Evolutionary conservation across 2,113 vertebrate species (phyloP), one percentile per base, ranked within the genome.

Genomic region (Indicator maculatus): DNA sequence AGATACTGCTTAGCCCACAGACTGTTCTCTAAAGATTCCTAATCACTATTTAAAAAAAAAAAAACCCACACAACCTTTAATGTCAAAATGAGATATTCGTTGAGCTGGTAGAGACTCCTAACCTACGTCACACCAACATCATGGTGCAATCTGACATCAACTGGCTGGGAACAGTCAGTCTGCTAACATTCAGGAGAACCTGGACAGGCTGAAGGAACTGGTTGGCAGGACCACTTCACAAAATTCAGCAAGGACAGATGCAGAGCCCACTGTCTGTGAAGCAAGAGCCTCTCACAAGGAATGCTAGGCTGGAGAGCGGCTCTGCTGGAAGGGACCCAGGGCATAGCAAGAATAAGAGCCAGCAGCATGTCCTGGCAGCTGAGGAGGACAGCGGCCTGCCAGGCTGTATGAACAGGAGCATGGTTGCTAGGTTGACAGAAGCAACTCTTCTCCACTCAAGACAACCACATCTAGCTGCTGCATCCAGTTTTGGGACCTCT

Each of bases 401-500:
- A 1, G 21, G 38, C 55, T 18, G 11, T 28, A 16, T 18, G 12
- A 33, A 59, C 2, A 30, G 5, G 5, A 33, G 13, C 27, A 8
- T 1, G 9, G 27, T 38, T 58, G 18, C 14, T 6, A 19, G 12
- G 58, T 24, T 0, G 2, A 45, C 8, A 50, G 64, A 55, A 72
- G 41, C n/a, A 55, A 26, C 36, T 76, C 4, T 28, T 21, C 55
- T 59, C 17, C 38, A 3, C 41, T 89, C 2, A 3, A 3, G 55
- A 41, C 64, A 75, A 4, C 10, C 53, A n/a, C 38, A 41, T 19
- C 0, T 0, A 23, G 67, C 18, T 79, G 28, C 15, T 12, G 39
- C 39, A 16, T 39, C 31, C 31, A 19, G 6, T 26, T 27, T 44
- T 28, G 38, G 36, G n/a, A 33, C 27, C 17, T 67, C 38, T 36